Evolutionary conservation across 2,888 invertebrate genomes (phyloP).

Genomic region (Tillus elongatus): DNA sequence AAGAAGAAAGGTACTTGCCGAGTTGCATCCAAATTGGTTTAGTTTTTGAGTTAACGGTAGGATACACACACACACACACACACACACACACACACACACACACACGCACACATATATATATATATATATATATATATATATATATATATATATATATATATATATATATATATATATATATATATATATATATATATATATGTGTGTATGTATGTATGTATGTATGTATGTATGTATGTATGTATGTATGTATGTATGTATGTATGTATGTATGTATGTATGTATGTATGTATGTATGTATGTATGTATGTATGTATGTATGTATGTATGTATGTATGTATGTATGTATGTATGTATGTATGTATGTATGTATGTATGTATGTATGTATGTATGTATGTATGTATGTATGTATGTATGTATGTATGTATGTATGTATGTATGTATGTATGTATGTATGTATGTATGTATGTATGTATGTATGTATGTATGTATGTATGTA

Average conservation of each 20-base stretch:
- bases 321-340: slow-evolving; percentile 6
- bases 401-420: slow-evolving; percentile 6
- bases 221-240: slow-evolving; percentile 2
- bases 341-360: slow-evolving; percentile 6
- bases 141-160: slow-evolving; percentile 7
- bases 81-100: too few species aligned
- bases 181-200: slow-evolving; percentile 8
- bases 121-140: slow-evolving; percentile 6
- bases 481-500: slow-evolving; percentile 5
- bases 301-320: slow-evolving; percentile 1
- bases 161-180: slow-evolving; percentile 7
- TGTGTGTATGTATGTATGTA: slow-evolving; percentile 5
- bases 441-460: slow-evolving; percentile 4
- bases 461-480: slow-evolving; percentile 4
- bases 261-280: slow-evolving; percentile 2
- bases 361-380: slow-evolving; percentile 5
- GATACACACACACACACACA: too few species aligned
- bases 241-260: slow-evolving; percentile 2
- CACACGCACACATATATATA: background rate
- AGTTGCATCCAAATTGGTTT: too few species aligned
- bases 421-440: slow-evolving; percentile 4
- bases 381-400: slow-evolving; percentile 6
- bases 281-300: slow-evolving; percentile 2
- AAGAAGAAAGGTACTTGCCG: too few species aligned
- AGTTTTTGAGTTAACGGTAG: too few species aligned